Evolutionary conservation across 2,888 invertebrate genomes (phyloP).

Genomic region (Dione juno): DNA sequence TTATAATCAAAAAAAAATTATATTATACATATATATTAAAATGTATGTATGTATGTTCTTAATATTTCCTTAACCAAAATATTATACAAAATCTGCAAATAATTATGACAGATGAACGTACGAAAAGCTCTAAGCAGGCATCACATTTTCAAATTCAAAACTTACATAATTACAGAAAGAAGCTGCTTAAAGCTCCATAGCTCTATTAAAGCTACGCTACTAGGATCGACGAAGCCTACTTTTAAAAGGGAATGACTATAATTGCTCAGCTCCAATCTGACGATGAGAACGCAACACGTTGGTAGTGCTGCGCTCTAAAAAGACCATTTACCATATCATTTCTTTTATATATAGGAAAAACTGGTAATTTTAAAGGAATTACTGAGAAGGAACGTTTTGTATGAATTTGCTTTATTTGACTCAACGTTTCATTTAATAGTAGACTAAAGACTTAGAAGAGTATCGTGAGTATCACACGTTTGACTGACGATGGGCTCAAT

Average conservation of each 20-base stretch:
- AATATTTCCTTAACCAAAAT: too few relatives aligned
- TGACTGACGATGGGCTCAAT: neutral
- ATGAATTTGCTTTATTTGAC: neutral
- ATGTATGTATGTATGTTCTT: too few relatives aligned
- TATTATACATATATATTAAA: too few relatives aligned
- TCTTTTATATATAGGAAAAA: neutral
- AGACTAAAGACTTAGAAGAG: too few relatives aligned
- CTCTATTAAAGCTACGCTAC: slow-evolving; percentile 5
- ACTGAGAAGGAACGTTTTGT: slow-evolving; percentile 7
- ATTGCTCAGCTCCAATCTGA: slow-evolving; percentile 9
- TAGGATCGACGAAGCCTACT: slow-evolving; percentile 11
- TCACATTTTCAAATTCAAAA: neutral
- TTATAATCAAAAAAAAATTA: too few relatives aligned
- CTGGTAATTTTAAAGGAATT: slow-evolving; percentile 3
- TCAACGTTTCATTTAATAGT: neutral
- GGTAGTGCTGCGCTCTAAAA: slow-evolving; percentile 18
- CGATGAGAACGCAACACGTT: slow-evolving; percentile 18
- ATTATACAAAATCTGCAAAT: neutral
- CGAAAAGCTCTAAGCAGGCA: neutral
- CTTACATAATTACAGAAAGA: slow-evolving; percentile 1
- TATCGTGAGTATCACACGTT: too few relatives aligned
- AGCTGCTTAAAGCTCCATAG: neutral
- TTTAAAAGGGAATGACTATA: slow-evolving; percentile 14
- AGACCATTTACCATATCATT: slow-evolving; percentile 21
- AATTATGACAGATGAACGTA: neutral